These are phyloP conservation scores for Albula goreensis DNA, from an alignment of 2,113 vertebrate genomes.

Conservation along the genomic window DNA sequence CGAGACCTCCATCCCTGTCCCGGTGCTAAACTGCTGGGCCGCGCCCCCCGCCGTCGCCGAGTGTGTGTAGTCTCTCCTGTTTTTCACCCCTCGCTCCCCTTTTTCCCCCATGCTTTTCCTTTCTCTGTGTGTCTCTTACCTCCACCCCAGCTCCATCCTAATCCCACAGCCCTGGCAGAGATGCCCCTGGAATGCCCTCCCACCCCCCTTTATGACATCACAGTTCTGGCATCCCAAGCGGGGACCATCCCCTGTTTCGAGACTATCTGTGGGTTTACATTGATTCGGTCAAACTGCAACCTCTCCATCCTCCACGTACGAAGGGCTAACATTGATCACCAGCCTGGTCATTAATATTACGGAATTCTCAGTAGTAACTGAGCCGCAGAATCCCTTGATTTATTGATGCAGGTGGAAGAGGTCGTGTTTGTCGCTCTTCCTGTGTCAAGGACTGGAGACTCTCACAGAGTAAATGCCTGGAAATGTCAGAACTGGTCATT, in stretches of 20 bases:
- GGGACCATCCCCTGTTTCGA: too few species aligned
- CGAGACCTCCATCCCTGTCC: slow-evolving; percentile 93
- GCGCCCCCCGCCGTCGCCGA: slow-evolving; percentile 75
- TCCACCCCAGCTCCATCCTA: neutral
- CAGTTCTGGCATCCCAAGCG: neutral
- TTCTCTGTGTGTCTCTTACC: slow-evolving; percentile 27
- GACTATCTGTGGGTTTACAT: too few species aligned
- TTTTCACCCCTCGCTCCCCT: neutral
- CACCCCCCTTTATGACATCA: too few species aligned
- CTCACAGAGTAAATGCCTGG: neutral
- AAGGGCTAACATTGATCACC: too few species aligned
- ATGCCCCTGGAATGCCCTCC: neutral
- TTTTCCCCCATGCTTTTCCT: slow-evolving; percentile 3
- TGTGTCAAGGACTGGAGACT: neutral
- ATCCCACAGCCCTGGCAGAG: neutral
- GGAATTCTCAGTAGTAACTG: neutral
- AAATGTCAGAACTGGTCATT: slow-evolving; percentile 28
- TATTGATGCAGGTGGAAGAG: neutral
- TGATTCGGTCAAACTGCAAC: too few species aligned
- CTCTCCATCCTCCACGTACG: too few species aligned
- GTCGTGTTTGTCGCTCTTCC: too few species aligned
- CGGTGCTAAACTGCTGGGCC: slow-evolving; percentile 88
- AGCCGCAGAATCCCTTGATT: neutral
- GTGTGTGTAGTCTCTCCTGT: slow-evolving; percentile 86
- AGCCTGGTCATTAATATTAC: too few species aligned